Evolutionary conservation across 2,113 vertebrate species (phyloP).

Genomic region (Bujurquina vittata): DNA sequence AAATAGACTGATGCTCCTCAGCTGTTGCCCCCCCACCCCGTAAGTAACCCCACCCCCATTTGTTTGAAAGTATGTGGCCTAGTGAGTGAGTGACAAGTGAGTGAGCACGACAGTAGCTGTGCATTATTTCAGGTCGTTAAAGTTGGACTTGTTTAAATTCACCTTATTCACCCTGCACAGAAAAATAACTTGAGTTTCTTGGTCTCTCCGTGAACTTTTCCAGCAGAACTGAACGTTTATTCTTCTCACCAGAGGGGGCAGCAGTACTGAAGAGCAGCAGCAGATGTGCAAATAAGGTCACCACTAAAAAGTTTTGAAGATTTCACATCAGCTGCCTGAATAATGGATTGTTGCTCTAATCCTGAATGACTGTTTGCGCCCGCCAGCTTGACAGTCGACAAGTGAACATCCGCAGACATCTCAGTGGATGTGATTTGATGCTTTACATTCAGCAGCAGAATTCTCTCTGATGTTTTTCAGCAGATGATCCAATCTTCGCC

Average conservation of each 20-base stretch:
- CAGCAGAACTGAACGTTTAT: not conserved
- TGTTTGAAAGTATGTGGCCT: not conserved
- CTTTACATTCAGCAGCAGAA: slow-evolving; percentile 28
- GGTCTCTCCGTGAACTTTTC: not conserved
- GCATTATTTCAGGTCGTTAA: not conserved
- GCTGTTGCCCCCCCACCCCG: slow-evolving; percentile 62
- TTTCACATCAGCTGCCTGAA: slow-evolving; percentile 41
- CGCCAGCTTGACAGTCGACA: slow-evolving; percentile 27
- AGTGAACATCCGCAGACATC: slow-evolving; percentile 38
- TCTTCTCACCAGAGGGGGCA: not conserved
- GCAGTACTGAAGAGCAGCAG: slow-evolving; percentile 27
- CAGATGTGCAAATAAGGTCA: slow-evolving; percentile 60
- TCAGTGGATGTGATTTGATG: slow-evolving; percentile 20
- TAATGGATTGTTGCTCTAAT: slow-evolving; percentile 54
- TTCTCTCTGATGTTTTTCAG: slow-evolving; percentile 34
- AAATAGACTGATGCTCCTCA: slow-evolving; percentile 69
- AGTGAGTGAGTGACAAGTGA: not conserved
- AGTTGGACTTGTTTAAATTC: not conserved
- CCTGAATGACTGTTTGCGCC: slow-evolving; percentile 43
- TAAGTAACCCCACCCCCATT: slow-evolving; percentile 9
- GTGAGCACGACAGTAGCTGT: not conserved
- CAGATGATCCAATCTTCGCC: slow-evolving; percentile 29
- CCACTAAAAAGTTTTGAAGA: slow-evolving; percentile 18
- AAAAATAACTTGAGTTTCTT: not conserved
- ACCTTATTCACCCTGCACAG: not conserved